phyloP scores from a whole-genome alignment of 2,888 invertebrate species.

The Zootermopsis nevadensis region DNA sequence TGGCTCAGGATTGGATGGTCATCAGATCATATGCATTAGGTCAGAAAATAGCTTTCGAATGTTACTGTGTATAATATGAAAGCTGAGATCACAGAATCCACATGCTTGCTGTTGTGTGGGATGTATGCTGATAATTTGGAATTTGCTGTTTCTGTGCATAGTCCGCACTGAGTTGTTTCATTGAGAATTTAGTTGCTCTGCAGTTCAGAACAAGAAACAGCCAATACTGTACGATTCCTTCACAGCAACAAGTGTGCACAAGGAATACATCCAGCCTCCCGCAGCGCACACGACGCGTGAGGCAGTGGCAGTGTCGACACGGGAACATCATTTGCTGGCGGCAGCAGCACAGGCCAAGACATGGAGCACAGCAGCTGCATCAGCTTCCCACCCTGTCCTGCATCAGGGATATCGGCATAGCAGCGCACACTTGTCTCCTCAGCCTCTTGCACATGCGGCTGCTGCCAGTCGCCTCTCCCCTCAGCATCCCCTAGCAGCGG shows the following conservation, averaged over 20 bases:
- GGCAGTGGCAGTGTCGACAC: slow-evolving; percentile 58
- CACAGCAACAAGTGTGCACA: slow-evolving; percentile 64
- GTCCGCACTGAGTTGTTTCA: too few relatives aligned
- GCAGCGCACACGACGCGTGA: slow-evolving; percentile 70
- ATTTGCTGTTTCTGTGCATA: too few relatives aligned
- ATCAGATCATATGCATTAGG: too few relatives aligned
- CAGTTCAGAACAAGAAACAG: too few relatives aligned
- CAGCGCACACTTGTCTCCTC: slow-evolving; percentile 66
- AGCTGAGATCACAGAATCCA: too few relatives aligned
- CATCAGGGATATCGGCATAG: slow-evolving; percentile 61
- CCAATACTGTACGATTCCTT: not conserved
- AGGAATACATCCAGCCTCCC: slow-evolving; percentile 70
- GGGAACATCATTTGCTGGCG: slow-evolving; percentile 68
- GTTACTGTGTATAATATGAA: too few relatives aligned
- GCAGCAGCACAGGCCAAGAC: slow-evolving; percentile 59
- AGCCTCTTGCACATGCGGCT: slow-evolving; percentile 62
- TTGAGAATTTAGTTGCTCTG: too few relatives aligned
- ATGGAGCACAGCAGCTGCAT: slow-evolving; percentile 54
- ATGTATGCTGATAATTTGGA: too few relatives aligned
- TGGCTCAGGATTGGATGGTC: too few relatives aligned
- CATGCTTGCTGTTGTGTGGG: too few relatives aligned
- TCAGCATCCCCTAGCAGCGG: slow-evolving; percentile 65
- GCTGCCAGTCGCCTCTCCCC: slow-evolving; percentile 66
- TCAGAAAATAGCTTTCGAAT: too few relatives aligned
- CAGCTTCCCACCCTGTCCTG: slow-evolving; percentile 61